A percentile compares a stretch with the other conserved stretches of the same genome.
These are phyloP conservation scores for Napeogenes inachia DNA, from an alignment of 2,888 invertebrate genomes.

Conservation along the genomic window DNA sequence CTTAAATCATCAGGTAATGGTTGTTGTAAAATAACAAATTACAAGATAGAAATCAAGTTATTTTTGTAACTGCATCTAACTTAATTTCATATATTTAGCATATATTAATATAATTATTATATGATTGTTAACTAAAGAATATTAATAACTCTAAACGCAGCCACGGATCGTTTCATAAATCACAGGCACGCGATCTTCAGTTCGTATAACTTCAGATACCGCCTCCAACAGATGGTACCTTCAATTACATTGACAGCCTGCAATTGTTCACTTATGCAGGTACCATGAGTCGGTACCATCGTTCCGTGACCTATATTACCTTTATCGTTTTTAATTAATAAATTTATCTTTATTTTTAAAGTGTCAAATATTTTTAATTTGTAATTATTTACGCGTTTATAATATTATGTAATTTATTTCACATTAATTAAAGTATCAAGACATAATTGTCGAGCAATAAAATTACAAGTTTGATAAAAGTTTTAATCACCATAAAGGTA, in stretches of 20 bases:
- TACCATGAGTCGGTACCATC: conserved; percentile 8
- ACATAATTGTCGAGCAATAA: not conserved
- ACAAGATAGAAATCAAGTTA: too few species aligned
- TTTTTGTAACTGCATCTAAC: too few species aligned
- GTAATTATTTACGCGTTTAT: too few species aligned
- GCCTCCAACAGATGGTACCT: conserved; percentile 33
- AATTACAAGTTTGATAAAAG: not conserved
- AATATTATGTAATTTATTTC: not conserved
- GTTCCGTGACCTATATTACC: not conserved
- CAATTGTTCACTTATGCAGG: conserved; percentile 52
- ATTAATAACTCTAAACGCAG: conserved; percentile 15
- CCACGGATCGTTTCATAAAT: conserved; percentile 35
- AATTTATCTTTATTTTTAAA: not conserved
- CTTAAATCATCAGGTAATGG: too few species aligned
- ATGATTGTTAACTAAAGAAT: conserved; percentile 1
- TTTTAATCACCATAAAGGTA: conserved; percentile 1
- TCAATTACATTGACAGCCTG: conserved; percentile 61
- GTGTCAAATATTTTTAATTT: not conserved
- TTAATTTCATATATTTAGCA: not conserved
- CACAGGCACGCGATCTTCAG: conserved; percentile 35
- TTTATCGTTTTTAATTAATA: not conserved
- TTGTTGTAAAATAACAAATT: too few species aligned
- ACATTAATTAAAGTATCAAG: not conserved
- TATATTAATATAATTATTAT: not conserved
- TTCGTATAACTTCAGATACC: conserved; percentile 36